Evolutionary conservation across 1,140 invertebrate species (phyloP).

Genomic region (Leptinotarsa undecemlineata): DNA sequence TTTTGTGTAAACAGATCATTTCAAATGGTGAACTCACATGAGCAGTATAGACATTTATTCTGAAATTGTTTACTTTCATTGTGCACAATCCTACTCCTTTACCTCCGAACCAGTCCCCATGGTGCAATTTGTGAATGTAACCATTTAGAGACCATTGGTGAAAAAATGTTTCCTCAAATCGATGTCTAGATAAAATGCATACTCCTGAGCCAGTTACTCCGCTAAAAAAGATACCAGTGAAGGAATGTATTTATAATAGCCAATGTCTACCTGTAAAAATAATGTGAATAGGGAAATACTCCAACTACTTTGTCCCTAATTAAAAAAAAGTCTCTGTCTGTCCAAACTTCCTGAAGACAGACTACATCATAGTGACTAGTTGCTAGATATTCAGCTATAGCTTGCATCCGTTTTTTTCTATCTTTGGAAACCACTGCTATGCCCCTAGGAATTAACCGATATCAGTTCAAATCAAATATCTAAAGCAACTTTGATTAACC

Average conservation of each 20-base stretch:
- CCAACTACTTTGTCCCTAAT: slow-evolving; percentile 66
- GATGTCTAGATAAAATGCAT: slow-evolving; percentile 86
- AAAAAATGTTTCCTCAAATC: slow-evolving; percentile 87
- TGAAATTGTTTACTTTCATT: slow-evolving; percentile 65
- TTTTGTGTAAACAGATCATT: not conserved
- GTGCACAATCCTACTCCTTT: slow-evolving; percentile 92
- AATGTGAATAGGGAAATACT: slow-evolving; percentile 83
- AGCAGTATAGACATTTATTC: slow-evolving; percentile 85
- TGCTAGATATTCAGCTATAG: slow-evolving; percentile 76
- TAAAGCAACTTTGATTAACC: not conserved
- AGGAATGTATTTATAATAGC: too few relatives aligned
- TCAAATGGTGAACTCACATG: slow-evolving; percentile 73
- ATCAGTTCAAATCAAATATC: slow-evolving; percentile 20
- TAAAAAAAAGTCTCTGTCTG: slow-evolving; percentile 73
- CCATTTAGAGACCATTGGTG: slow-evolving; percentile 95
- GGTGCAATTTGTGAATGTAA: slow-evolving; percentile 93
- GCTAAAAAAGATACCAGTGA: slow-evolving; percentile 58
- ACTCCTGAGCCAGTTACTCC: slow-evolving; percentile 90
- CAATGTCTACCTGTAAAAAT: slow-evolving; percentile 82
- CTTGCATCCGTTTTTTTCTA: slow-evolving; percentile 72
- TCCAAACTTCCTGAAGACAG: slow-evolving; percentile 93
- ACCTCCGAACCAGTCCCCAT: slow-evolving; percentile 98
- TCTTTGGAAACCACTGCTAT: slow-evolving; percentile 81
- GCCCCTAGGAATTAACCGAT: slow-evolving; percentile 65
- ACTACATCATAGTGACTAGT: slow-evolving; percentile 81